These are phyloP conservation scores for Catocala fraxini DNA, from an alignment of 2,888 invertebrate species.

Conservation along the genomic window DNA sequence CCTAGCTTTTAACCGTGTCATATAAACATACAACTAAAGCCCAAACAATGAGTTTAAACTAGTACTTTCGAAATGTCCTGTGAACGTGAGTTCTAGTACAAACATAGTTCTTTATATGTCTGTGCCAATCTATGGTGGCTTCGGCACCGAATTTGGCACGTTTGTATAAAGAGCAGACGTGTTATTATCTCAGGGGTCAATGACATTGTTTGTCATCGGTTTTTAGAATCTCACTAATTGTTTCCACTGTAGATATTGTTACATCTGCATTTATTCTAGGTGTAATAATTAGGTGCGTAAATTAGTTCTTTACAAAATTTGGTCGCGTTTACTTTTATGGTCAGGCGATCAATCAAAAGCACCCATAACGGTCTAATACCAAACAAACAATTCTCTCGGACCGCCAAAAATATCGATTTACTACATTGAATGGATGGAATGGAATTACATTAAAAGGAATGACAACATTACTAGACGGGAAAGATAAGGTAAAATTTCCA, in stretches of 20 bases:
- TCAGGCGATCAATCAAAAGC: background rate
- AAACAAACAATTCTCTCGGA: background rate
- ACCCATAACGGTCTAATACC: background rate
- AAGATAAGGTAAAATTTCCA: too few species aligned
- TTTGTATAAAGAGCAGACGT: slow-evolving; percentile 42
- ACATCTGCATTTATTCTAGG: slow-evolving; percentile 18
- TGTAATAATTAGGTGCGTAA: slow-evolving; percentile 1
- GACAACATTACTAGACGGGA: too few species aligned
- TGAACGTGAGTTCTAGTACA: slow-evolving; percentile 43
- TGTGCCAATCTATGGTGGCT: slow-evolving; percentile 32
- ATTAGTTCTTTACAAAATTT: background rate
- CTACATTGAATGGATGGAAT: too few species aligned
- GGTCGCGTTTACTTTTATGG: background rate
- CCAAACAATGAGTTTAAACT: background rate
- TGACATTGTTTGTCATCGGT: slow-evolving; percentile 40
- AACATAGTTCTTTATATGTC: slow-evolving; percentile 40
- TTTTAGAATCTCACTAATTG: slow-evolving; percentile 27
- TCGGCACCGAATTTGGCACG: slow-evolving; percentile 39
- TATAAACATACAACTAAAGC: background rate
- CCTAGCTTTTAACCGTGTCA: background rate
- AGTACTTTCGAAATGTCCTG: slow-evolving; percentile 35
- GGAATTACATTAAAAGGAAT: too few species aligned
- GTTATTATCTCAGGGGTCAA: slow-evolving; percentile 44
- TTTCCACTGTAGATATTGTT: slow-evolving; percentile 19
- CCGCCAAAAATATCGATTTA: too few species aligned